Conservation (phyloP, 2,797 vertebrate species). For the Gila robusta region DNA sequence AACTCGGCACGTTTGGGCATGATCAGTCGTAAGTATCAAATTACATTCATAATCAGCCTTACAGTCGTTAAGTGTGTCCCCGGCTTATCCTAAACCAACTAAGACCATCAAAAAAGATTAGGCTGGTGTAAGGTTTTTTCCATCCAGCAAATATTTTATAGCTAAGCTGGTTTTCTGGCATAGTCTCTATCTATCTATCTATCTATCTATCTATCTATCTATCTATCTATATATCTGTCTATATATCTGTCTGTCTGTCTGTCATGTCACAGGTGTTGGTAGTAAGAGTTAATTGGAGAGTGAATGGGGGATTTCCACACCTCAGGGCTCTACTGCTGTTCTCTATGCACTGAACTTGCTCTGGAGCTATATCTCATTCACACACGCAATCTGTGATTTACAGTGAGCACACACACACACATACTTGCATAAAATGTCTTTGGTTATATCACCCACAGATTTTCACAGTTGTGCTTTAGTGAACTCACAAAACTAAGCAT, state of each 20-base stretch:
- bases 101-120: too few relatives aligned
- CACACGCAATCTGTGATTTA: conserved; percentile 37
- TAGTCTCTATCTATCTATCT: neutral
- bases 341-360: conserved; percentile 65
- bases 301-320: conserved; percentile 87
- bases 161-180: too few relatives aligned
- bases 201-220: neutral
- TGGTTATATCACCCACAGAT: conserved; percentile 48
- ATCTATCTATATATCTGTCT: neutral
- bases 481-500: conserved; percentile 48
- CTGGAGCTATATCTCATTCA: conserved; percentile 49
- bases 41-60: too few relatives aligned
- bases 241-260: neutral
- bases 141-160: neutral
- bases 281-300: conserved; percentile 80
- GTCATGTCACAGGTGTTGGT: conserved; percentile 68
- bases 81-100: too few relatives aligned
- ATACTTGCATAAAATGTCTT: conserved; percentile 38
- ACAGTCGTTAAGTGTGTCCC: too few relatives aligned
- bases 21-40: too few relatives aligned
- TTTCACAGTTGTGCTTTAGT: conserved; percentile 28
- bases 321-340: conserved; percentile 81
- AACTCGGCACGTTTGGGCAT: too few relatives aligned
- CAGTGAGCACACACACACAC: conserved; percentile 25
- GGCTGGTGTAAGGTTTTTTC: too few relatives aligned